These are phyloP conservation scores for Zapornia atra DNA, from an alignment of 2,113 vertebrate genomes.

Conservation along the genomic window DNA sequence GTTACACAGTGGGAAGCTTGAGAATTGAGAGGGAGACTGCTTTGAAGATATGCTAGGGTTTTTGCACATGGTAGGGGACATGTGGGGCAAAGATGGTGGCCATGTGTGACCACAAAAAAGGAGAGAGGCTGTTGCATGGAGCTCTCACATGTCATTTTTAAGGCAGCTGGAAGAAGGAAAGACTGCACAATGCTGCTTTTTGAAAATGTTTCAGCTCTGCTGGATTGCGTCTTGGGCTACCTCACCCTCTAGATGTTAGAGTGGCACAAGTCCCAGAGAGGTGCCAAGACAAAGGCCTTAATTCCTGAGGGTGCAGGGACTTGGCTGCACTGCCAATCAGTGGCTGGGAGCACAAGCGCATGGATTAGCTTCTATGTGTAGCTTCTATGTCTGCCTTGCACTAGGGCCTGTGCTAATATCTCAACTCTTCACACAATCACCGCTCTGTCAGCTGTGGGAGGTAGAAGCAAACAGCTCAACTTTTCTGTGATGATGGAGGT, in stretches of 20 bases:
- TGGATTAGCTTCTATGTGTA: neutral
- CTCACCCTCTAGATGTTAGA: neutral
- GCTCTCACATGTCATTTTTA: neutral
- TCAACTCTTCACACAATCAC: neutral
- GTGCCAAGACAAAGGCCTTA: neutral
- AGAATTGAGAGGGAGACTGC: neutral
- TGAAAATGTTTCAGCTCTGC: neutral
- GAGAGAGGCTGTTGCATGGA: neutral
- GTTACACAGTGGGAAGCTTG: neutral
- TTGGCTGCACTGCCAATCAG: rapidly evolving
- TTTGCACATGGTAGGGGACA: neutral
- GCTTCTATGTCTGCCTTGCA: neutral
- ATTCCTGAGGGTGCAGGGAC: neutral
- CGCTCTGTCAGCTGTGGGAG: rapidly evolving
- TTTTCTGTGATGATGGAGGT: neutral
- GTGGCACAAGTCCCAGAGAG: neutral
- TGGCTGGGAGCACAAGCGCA: neutral
- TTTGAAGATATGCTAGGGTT: neutral
- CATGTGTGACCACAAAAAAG: neutral
- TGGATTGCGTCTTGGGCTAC: neutral
- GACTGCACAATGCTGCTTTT: neutral
- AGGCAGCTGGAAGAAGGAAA: neutral
- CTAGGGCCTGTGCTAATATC: neutral
- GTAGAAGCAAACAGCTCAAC: neutral
- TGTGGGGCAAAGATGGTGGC: neutral